These are phyloP conservation scores for Ictidomys tridecemlineatus DNA, from an alignment of 2,113 vertebrate genomes.

Conservation along the genomic window DNA sequence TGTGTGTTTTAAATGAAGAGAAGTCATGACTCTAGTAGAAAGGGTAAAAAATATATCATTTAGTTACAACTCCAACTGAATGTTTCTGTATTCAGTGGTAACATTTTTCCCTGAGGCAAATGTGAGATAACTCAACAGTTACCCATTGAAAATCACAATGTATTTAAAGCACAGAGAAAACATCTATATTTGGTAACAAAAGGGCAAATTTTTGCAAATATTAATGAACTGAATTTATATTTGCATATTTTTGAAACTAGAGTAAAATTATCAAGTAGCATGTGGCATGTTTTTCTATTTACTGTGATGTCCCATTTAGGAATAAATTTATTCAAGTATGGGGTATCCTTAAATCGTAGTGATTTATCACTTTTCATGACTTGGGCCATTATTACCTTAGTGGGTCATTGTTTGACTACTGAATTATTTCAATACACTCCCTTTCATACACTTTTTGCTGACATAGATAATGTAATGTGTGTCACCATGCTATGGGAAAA, in stretches of 20 bases:
- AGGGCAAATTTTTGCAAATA: conserved; percentile 40
- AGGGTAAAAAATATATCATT: not conserved
- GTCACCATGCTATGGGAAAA: not conserved
- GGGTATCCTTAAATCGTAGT: not conserved
- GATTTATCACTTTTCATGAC: conserved; percentile 1
- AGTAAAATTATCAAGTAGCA: conserved; percentile 30
- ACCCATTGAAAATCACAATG: conserved; percentile 29
- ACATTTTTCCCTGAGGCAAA: conserved; percentile 55
- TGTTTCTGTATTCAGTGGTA: conserved; percentile 42
- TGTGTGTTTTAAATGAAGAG: not conserved
- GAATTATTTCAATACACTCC: conserved; percentile 40
- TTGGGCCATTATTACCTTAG: not conserved
- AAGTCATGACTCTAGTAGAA: not conserved
- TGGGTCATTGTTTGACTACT: not conserved
- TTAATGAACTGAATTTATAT: conserved; percentile 42
- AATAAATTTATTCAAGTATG: not conserved
- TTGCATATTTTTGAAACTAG: conserved; percentile 2
- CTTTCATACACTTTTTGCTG: not conserved
- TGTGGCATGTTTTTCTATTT: conserved; percentile 18
- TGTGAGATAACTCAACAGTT: conserved; percentile 55
- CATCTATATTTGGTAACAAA: conserved; percentile 50
- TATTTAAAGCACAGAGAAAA: conserved; percentile 62
- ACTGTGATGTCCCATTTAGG: not conserved
- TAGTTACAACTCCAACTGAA: conserved; percentile 1
- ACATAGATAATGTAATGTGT: not conserved